Conservation (phyloP, 2,797 vertebrate species). For the Diglossa cyanea region DNA sequence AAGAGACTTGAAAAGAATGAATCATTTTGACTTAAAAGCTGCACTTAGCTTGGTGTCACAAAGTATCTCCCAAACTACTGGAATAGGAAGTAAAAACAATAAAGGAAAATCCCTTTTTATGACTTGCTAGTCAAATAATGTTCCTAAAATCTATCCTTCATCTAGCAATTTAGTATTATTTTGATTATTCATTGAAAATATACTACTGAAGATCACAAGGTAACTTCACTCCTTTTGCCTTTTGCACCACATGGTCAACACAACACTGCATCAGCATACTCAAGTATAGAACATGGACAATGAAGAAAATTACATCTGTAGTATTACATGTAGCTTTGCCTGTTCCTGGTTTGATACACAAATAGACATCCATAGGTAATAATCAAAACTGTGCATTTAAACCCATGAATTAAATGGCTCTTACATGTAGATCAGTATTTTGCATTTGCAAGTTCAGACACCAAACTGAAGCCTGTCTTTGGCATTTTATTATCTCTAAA, state of each 20-base stretch:
- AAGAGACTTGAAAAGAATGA: not conserved
- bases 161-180: not conserved
- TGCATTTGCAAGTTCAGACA: not conserved
- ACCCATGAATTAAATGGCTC: not conserved
- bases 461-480: not conserved
- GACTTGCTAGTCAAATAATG: not conserved
- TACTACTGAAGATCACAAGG: not conserved
- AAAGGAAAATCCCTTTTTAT: not conserved
- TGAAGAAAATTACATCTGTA: not conserved
- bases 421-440: not conserved
- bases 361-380: not conserved
- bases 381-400: not conserved
- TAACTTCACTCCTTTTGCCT: not conserved
- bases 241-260: not conserved
- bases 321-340: not conserved
- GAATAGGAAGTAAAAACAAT: not conserved
- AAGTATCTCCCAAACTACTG: not conserved
- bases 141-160: not conserved
- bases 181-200: not conserved
- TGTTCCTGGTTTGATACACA: not conserved
- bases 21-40: not conserved
- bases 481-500: not conserved
- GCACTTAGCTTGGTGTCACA: not conserved
- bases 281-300: rapidly evolving
- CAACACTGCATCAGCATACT: not conserved